Percentiles rank a stretch among this genome's conserved stretches.
phyloP scores from a whole-genome alignment of 2,888 invertebrate genomes.

The Galerucella nymphaeae region DNA sequence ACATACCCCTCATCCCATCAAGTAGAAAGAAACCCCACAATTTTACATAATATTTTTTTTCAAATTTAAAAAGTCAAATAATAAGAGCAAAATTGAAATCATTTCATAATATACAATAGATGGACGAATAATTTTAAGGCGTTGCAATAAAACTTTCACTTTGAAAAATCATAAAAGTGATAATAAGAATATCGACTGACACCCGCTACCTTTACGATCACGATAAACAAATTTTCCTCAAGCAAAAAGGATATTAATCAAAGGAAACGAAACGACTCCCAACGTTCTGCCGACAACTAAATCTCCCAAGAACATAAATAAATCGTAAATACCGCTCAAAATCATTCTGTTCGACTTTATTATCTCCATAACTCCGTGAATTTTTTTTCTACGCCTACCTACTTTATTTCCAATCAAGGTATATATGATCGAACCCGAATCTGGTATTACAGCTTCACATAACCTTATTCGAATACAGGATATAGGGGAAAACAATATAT shows the following conservation, averaged over 20 bases:
- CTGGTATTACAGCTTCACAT: neutral
- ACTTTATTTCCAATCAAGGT: slow-evolving; percentile 20
- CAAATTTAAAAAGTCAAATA: no score
- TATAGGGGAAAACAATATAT: no score
- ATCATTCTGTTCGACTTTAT: slow-evolving; percentile 28
- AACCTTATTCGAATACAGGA: no score
- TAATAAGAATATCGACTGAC: neutral
- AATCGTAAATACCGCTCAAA: slow-evolving; percentile 28
- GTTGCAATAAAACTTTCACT: no score
- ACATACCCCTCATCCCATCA: no score
- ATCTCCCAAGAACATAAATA: slow-evolving; percentile 26
- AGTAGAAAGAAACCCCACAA: no score
- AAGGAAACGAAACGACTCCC: slow-evolving; percentile 9
- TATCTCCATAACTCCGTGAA: slow-evolving; percentile 26
- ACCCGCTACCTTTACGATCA: neutral
- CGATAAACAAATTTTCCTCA: slow-evolving; percentile 9
- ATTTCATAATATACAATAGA: no score
- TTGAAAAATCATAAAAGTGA: no score
- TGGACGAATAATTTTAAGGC: no score
- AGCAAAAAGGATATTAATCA: slow-evolving; percentile 25
- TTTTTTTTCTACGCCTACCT: slow-evolving; percentile 18
- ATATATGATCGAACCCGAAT: slow-evolving; percentile 17
- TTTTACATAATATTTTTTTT: no score
- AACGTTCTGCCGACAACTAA: slow-evolving; percentile 8
- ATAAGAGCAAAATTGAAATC: no score